Evolutionary conservation across 2,888 invertebrate species (phyloP), one percentile per base, ranked within the genome.

Genomic region (Leptopterna dolabrata): DNA sequence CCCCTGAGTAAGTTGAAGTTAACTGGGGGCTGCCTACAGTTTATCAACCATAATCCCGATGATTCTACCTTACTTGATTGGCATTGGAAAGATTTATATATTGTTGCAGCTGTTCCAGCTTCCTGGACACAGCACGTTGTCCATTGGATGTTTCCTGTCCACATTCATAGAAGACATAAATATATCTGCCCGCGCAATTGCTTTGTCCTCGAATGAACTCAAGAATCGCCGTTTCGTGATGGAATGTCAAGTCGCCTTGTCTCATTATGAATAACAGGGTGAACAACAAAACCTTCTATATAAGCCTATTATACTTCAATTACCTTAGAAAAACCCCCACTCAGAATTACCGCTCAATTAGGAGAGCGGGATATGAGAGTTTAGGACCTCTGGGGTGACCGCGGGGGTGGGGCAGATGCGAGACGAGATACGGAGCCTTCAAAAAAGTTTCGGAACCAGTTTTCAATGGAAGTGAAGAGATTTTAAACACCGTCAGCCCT

Each of bases 391-490:
- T 36, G 73, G 73, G 43, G 27, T 45, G 78, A 29, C 43, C 19
- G 45, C 41, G 78, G 78, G 78, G 78, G 45, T 63, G 45, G 45
- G 78, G 27, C 43, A 45, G 78, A 78, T 78, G n/a, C 36, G 45
- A 45, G 78, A 24, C 45, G 43, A 27, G 78, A 78, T 78, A 78
- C 19, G 45, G 27, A n/a, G 41, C 78, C 27, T 41, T 36, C 19
- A 36, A 41, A 73, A 45, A 78, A 78, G 24, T 78, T 78, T 78
- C 41, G 78, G 78, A 78, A 78, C 78, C 78, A 78, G 78, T 78
- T 78, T 73, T 78, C 78, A 78, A 78, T 78, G 24, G 78, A 78
- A 78, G 78, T 78, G 78, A 78, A 78, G 78, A 78, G 45, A 78
- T 78, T 78, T 45, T 78, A 45, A 24, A 78, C 51, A 27, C 41